A percentile compares a stretch with the other conserved stretches of the same genome.
These are phyloP conservation scores for Eupleurogrammus muticus DNA, from an alignment of 2,797 vertebrate genomes.

Conservation along the genomic window DNA sequence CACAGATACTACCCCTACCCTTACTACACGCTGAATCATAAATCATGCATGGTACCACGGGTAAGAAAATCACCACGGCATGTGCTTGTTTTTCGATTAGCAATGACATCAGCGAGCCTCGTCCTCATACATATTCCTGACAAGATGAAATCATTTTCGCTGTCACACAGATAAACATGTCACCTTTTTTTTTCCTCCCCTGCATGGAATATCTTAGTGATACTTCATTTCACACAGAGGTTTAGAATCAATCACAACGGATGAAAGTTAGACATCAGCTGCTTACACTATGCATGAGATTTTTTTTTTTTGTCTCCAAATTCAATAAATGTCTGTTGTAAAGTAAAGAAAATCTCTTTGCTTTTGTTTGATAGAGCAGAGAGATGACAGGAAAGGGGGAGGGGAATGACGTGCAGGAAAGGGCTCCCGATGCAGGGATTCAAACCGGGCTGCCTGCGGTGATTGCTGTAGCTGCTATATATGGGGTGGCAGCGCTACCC, in stretches of 20 bases:
- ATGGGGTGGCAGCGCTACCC: too few species aligned
- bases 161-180: constrained; percentile 47
- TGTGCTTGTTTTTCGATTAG: constrained; percentile 58
- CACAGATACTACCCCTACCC: constrained; percentile 37
- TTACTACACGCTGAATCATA: constrained; percentile 58
- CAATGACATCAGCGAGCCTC: constrained; percentile 32
- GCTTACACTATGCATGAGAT: constrained; percentile 8
- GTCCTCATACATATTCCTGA: constrained; percentile 43
- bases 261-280: constrained; percentile 24
- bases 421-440: too few species aligned
- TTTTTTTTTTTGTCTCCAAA: constrained; percentile 12
- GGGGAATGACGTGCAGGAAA: too few species aligned
- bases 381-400: too few species aligned
- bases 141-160: constrained; percentile 42
- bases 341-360: too few species aligned
- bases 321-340: background rate
- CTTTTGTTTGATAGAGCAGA: too few species aligned
- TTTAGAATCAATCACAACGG: constrained; percentile 26
- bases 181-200: constrained; percentile 6
- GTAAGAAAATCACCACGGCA: constrained; percentile 45
- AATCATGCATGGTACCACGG: constrained; percentile 63
- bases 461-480: too few species aligned
- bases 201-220: constrained; percentile 5
- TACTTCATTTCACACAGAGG: constrained; percentile 18
- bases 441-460: too few species aligned